Evolutionary conservation across 2,888 invertebrate species (phyloP), one percentile per base, ranked within the genome.

Genomic region (Drosophila maculinotata): DNA sequence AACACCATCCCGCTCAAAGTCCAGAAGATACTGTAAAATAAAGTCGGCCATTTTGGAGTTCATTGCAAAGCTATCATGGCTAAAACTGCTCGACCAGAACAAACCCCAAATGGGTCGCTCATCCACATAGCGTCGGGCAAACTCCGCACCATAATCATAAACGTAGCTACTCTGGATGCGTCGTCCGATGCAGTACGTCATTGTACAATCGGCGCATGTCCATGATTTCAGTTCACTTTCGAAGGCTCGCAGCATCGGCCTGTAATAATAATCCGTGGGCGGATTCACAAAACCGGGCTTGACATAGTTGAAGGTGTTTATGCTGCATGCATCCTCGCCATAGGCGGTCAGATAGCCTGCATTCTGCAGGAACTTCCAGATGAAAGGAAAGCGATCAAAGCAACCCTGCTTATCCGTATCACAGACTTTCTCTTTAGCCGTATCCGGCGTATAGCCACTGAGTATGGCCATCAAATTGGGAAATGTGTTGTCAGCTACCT

Each of bases 401-500:
- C 93, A 93, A 88, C 93, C 93, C 39, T 89, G 81, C 4, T 87
- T 79, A 3, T 90, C 87, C 25, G 93, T 92, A 38, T 92, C 89
- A 67, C 93, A 93, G 36, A 92, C 85, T 0, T 51, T 30, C 12
- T 88, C 76, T 48, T 93, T 92, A 10, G 93, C 91, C 10, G 92
- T 73, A 0, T 89, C 75, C 7, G 90, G 87, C 57, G 90, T 93
- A 69, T 93, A 92, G 0, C 97, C 97, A 0, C 95, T 94, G 6
- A 96, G 92, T 47, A 95, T 92, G 0, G 97, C 96, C 93, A 97
- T 94, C 51, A 97, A 90, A 91, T 98, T 98, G 0, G 97, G 96
- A 87, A 95, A 96, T 0, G 97, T 97, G 80, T 97, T 97, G 82
- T 97, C 97, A 0, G 94, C 96, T 57, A 96, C 93, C 93, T 96